These are phyloP conservation scores for Alces alces DNA, from an alignment of 2,113 vertebrate genomes.

Conservation along the genomic window DNA sequence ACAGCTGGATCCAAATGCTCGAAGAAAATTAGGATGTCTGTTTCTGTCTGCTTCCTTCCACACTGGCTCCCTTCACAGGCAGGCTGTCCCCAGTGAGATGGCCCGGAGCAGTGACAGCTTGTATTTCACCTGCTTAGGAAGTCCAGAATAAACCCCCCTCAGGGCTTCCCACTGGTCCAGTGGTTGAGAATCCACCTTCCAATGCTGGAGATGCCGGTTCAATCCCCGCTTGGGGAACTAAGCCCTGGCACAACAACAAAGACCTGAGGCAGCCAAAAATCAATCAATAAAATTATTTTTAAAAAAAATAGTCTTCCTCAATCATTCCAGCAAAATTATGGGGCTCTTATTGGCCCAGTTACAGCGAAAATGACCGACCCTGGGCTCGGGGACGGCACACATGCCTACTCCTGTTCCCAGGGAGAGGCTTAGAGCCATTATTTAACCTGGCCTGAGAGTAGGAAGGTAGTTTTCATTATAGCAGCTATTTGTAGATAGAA, in stretches of 20 bases:
- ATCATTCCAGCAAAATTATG: not conserved
- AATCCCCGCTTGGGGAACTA: not conserved
- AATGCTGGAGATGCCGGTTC: rapidly evolving
- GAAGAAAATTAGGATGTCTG: not conserved
- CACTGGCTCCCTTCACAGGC: not conserved
- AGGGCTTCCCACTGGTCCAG: not conserved
- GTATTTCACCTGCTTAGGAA: not conserved
- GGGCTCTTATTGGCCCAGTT: not conserved
- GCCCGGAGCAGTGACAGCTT: not conserved
- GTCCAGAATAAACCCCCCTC: not conserved
- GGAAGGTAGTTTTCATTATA: not conserved
- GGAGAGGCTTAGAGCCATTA: not conserved
- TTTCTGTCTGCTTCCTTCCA: not conserved
- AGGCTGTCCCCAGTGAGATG: not conserved
- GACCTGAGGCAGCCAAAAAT: not conserved
- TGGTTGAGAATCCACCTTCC: not conserved
- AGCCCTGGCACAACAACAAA: not conserved
- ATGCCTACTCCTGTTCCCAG: not conserved
- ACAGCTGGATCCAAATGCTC: not conserved
- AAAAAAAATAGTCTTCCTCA: not conserved
- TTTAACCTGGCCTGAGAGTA: not conserved
- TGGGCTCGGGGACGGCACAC: not conserved
- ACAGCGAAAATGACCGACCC: not conserved
- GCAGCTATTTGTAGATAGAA: not conserved
- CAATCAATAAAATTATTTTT: not conserved